Evolutionary conservation across 2,888 invertebrate genomes (phyloP).

Genomic region (Automeris io): DNA sequence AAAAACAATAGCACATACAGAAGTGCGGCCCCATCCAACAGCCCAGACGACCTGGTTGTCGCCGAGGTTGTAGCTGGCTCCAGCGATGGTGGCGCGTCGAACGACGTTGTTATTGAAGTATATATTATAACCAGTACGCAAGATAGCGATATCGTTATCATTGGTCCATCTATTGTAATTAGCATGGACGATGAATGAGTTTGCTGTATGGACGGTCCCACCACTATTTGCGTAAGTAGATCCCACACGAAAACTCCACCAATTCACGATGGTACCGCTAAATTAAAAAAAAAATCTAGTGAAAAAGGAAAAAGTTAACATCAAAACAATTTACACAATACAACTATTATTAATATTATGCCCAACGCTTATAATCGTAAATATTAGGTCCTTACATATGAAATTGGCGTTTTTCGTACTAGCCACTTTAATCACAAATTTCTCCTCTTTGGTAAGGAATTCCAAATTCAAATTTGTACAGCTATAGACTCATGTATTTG

Average conservation of each 20-base stretch:
- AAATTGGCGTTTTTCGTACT: too few relatives aligned
- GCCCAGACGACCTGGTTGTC: conserved; percentile 37
- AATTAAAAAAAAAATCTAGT: conserved; percentile 11
- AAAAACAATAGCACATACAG: too few relatives aligned
- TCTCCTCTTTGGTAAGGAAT: too few relatives aligned
- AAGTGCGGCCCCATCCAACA: conserved; percentile 37
- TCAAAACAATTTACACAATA: background rate
- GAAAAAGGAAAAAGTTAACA: background rate
- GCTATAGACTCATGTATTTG: too few relatives aligned
- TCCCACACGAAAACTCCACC: conserved; percentile 28
- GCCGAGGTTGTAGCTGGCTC: conserved; percentile 27
- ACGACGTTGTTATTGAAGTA: conserved; percentile 11
- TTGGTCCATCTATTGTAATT: conserved; percentile 14
- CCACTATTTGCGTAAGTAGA: conserved; percentile 27
- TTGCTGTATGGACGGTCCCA: conserved; percentile 19
- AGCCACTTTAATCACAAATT: too few relatives aligned
- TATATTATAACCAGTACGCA: conserved; percentile 12
- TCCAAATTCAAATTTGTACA: too few relatives aligned
- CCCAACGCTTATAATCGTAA: too few relatives aligned
- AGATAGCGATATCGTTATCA: conserved; percentile 27
- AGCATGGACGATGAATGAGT: conserved; percentile 17
- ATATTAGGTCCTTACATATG: too few relatives aligned
- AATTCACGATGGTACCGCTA: conserved; percentile 16
- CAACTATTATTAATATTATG: background rate
- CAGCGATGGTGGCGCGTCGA: conserved; percentile 25